These are phyloP conservation scores for Caenorhabditis imperialis DNA, from an alignment of 2,888 invertebrate genomes.

Conservation along the genomic window DNA sequence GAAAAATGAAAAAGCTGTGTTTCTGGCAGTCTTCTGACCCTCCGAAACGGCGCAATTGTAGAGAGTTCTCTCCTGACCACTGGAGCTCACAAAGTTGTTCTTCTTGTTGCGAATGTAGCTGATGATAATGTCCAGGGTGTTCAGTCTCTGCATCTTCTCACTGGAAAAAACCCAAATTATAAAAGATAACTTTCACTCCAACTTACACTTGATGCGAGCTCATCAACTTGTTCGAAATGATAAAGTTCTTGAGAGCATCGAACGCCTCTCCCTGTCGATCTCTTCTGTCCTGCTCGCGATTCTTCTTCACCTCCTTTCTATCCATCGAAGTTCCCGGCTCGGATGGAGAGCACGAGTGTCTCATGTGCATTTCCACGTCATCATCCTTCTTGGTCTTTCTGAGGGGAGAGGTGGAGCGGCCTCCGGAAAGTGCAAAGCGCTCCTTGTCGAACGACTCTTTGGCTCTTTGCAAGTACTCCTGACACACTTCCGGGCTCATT, in stretches of 20 bases:
- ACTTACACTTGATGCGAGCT: conserved; percentile 51
- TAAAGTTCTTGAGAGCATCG: conserved; percentile 38
- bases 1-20: conserved; percentile 29
- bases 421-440: conserved; percentile 6
- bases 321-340: conserved; percentile 19
- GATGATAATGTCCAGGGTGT: conserved; percentile 48
- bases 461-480: conserved; percentile 26
- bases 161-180: conserved; percentile 24
- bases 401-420: not conserved
- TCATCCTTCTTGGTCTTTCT: conserved; percentile 10
- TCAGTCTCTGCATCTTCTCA: conserved; percentile 53
- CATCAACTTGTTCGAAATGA: conserved; percentile 31
- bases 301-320: conserved; percentile 51
- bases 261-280: conserved; percentile 53
- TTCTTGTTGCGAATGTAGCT: conserved; percentile 46
- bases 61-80: conserved; percentile 31
- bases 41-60: conserved; percentile 34
- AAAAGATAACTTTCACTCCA: not conserved
- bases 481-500: conserved; percentile 25
- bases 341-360: conserved; percentile 21
- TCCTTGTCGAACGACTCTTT: conserved; percentile 30
- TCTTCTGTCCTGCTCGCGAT: conserved; percentile 50
- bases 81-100: conserved; percentile 33
- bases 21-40: conserved; percentile 40
- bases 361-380: not conserved